Base-by-base conservation (phyloP, 2,888 invertebrate genomes). In the Drosophila anomalipes region DNA sequence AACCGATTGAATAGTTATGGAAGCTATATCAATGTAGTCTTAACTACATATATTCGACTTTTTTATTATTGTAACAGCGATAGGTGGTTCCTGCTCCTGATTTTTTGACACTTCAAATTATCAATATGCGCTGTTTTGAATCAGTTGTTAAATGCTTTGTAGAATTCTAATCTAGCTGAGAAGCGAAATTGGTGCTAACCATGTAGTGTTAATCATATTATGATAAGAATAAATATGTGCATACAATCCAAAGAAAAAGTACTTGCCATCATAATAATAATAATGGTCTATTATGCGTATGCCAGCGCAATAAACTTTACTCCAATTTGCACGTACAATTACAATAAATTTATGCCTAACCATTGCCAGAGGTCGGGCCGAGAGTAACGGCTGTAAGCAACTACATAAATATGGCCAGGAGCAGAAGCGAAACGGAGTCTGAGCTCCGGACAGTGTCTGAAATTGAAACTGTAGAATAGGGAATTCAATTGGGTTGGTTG, bases 311-410 rank as follows among this genome's bases (percentile, higher is more conserved):
- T 89, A 86, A 86, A 81, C 69, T 65, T 77, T 57, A 66, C 19
- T 69, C 47, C 76, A 82, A 88, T 83, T 89, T 74, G 86, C 83
- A 84, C 82, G 90, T 83, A 89, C 77, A 81, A 84, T 84, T 86
- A 76, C 74, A 73, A 89, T 86, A 84, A 91, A 86, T 89, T 83
- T 72, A 74, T 77, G 71, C 72, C 69, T 57, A 71, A 58, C 72
- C 88, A 70, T 47, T 44, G 86, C 67, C 79, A 51, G 44, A 54
- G 64, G 81, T 71, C 28, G 56, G 26, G 39, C 39, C 59, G 54
- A 39, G 41, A 62, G 41, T 26, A 70, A 66, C 33, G 54, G 72
- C 62, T 79, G 84, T 86, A 90, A 85, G 86, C 89, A 89, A 89
- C 73, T 73, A 86, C 79, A 89, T 89, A 89, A 90, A 86, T 81